Evolutionary conservation across 2,797 vertebrate species (phyloP).

Genomic region (Mus spretus): DNA sequence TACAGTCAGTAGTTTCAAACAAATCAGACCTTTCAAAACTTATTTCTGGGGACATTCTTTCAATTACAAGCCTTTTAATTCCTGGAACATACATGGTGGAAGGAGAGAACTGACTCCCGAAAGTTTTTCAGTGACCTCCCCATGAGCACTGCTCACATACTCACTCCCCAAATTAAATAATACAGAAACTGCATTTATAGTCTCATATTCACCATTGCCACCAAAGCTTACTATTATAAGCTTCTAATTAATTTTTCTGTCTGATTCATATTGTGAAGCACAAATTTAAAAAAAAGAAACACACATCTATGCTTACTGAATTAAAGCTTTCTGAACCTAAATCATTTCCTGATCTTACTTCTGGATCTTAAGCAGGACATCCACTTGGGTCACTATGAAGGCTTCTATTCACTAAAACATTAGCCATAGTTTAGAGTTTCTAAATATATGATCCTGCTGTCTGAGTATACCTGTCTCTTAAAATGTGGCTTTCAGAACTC

Average conservation of each 20-base stretch:
- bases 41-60: neutral
- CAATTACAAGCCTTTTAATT: neutral
- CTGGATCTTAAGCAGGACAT: neutral
- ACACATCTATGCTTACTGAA: neutral
- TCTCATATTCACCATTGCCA: neutral
- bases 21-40: conserved; percentile 6
- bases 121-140: neutral
- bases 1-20: neutral
- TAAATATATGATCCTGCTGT: conserved; percentile 18
- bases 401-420: conserved; percentile 29
- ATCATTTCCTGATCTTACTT: conserved; percentile 22
- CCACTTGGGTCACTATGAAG: neutral
- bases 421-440: neutral
- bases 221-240: neutral
- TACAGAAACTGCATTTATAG: neutral
- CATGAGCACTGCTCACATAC: neutral
- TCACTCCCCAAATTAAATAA: neutral
- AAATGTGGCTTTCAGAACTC: conserved; percentile 45
- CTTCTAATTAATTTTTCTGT: neutral
- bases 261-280: neutral
- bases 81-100: neutral
- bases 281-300: neutral
- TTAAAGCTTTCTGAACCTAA: conserved; percentile 27
- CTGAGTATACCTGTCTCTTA: neutral
- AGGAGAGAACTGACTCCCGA: neutral